A percentile compares a stretch with the other conserved stretches of the same genome.
Conservation (phyloP, 2,797 vertebrate genomes). For the Lepus townsendii region DNA sequence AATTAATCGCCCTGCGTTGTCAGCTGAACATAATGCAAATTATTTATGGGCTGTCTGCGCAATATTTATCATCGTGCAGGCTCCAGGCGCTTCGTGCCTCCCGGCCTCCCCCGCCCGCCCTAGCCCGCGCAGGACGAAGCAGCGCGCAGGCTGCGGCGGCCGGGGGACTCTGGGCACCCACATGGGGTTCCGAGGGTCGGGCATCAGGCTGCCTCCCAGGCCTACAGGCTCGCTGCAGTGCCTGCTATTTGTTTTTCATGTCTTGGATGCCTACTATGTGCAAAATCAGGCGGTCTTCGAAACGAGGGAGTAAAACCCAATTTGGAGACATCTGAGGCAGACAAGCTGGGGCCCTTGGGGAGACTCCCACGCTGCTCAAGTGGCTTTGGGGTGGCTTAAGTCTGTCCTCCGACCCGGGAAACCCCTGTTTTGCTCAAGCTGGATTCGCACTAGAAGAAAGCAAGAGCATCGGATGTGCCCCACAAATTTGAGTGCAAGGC, state of each 20-base stretch:
- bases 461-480: not conserved
- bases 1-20: conserved; percentile 92
- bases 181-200: conserved; percentile 59
- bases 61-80: conserved; percentile 89
- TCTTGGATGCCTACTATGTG: conserved; percentile 52
- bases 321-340: conserved; percentile 41
- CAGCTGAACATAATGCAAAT: conserved; percentile 92
- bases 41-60: conserved; percentile 92
- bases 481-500: not conserved
- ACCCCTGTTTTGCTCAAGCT: conserved; percentile 10
- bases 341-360: not conserved
- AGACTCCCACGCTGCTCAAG: not conserved
- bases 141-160: conserved; percentile 35
- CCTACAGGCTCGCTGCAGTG: not conserved
- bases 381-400: conserved; percentile 15
- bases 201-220: conserved; percentile 25
- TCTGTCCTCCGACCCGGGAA: conserved; percentile 15
- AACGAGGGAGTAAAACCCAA: not conserved
- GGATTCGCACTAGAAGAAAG: conserved; percentile 45
- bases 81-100: conserved; percentile 84
- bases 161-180: conserved; percentile 14
- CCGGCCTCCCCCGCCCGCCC: conserved; percentile 79
- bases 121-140: conserved; percentile 66
- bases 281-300: not conserved
- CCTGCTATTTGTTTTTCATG: conserved; percentile 11